These are phyloP conservation scores for Pherbina coryleti DNA, from an alignment of 2,888 invertebrate species.

Conservation along the genomic window DNA sequence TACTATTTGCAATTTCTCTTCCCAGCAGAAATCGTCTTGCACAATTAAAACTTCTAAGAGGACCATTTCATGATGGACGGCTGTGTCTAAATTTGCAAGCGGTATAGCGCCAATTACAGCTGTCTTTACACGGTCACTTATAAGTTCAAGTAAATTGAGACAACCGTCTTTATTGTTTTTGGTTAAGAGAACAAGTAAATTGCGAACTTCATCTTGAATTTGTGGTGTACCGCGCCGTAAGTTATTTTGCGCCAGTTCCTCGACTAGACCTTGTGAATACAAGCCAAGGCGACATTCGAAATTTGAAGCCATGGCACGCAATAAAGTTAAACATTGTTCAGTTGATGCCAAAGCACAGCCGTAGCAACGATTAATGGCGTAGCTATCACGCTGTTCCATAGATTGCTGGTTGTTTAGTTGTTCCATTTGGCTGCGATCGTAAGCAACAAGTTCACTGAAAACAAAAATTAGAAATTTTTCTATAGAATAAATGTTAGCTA, in stretches of 20 bases:
- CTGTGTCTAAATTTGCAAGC: conserved; percentile 78
- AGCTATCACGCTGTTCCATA: conserved; percentile 57
- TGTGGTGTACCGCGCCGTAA: conserved; percentile 86
- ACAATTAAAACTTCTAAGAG: conserved; percentile 88
- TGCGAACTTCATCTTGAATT: conserved; percentile 90
- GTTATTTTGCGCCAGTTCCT: conserved; percentile 91
- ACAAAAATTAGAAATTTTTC: neutral
- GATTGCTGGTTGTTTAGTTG: conserved; percentile 52
- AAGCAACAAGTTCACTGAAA: conserved; percentile 85
- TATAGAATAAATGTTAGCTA: neutral
- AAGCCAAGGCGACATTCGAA: conserved; percentile 80
- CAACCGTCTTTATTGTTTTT: conserved; percentile 90
- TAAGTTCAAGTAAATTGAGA: conserved; percentile 71
- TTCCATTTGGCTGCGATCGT: conserved; percentile 83
- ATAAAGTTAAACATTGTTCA: conserved; percentile 91
- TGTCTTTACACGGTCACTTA: conserved; percentile 87
- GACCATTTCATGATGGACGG: conserved; percentile 90
- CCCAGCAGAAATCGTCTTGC: conserved; percentile 96
- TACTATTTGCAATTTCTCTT: conserved; percentile 88
- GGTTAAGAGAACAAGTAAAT: conserved; percentile 88
- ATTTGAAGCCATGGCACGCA: conserved; percentile 89
- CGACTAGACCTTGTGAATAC: conserved; percentile 87
- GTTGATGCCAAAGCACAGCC: conserved; percentile 92
- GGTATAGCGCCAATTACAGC: conserved; percentile 83
- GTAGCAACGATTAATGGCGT: conserved; percentile 78